Evolutionary conservation across 2,888 invertebrate genomes (phyloP), one percentile per base, ranked within the genome.

Genomic region (Lymantria dispar): DNA sequence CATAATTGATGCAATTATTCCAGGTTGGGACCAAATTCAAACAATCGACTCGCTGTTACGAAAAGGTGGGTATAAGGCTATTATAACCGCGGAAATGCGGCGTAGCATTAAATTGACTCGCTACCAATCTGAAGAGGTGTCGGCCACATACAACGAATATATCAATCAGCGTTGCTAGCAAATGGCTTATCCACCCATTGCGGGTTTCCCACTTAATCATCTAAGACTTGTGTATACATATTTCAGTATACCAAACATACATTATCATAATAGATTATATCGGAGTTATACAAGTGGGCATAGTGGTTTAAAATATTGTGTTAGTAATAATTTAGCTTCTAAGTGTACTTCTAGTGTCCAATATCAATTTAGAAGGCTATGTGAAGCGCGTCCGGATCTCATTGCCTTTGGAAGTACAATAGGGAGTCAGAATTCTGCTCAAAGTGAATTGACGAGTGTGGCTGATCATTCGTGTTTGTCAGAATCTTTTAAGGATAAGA

Each of bases 1-100:
- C 2, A 22, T 22, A 22, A 22, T 22, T 22, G 5, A 22, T 22
- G 22, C 22, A 38, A 38, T 12, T 12, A 14, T 53, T 91, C 15
- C 87, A 99, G 99, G 99, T 72, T 99, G 99, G 99, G 97, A 99
- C 94, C 98, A 98, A 91, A 94, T 97, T 64, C 98, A 99, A 91
- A 99, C 99, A 22, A 98, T 99, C 77, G 99, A 99, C 91, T 98
- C 99, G 39, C 92, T 99, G 58, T 93, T 99, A 60, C 95, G 98
- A 67, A 99, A 99, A 91, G 99, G 99, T 63, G 99, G 99, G 44
- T 99, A 95, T 91, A 98, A 98, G 83, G 97, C 98, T 30, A 88
- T 93, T 48, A 98, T 98, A 60, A 97, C 97, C n/a, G 94, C 94
- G 29, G 98, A 98, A 50, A 92, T 96, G 76, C 94, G 98, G 51